Base-by-base conservation (phyloP, 1,140 invertebrate genomes). In the Orussus abietinus region DNA sequence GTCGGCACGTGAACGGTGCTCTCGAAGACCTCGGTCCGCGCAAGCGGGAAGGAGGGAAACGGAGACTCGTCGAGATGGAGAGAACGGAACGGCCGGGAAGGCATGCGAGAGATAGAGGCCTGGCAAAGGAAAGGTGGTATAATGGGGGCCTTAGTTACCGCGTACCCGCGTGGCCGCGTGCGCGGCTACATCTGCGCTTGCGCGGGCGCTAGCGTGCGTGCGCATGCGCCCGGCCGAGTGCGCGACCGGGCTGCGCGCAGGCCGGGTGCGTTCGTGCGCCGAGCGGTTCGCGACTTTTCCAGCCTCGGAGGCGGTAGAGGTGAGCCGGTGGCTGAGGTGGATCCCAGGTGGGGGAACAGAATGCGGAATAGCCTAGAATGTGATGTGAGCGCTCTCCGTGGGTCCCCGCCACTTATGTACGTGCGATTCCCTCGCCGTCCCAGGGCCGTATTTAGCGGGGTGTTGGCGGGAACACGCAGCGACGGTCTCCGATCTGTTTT, bases 301-400 rank as follows among this genome's bases (percentile, higher is more conserved):
- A 61, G 59, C 64, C 51, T 57, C 48, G 55, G 46, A 54, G 51
- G 51, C 58, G n/a, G 54, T 57, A 61, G 55, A 67, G 55, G 62
- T 66, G 52, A 64, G 56, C 56, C 57, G 42, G 55, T 66, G 61
- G 54, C 57, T 49, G 53, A 51, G 48, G 45, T 49, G 53, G 49
- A 22, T 32, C 17, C 40, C 34, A 39, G 42, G 69, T 66, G 65
- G 69, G 71, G 58, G 71, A 74, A 74, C 55, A 74, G 71, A 72
- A 74, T 72, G 71, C 69, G 69, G 71, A 74, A 74, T 74, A 74
- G 71, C 68, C 71, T 74, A 72, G 71, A 74, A 74, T 74, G 71
- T 69, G 68, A 74, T 70, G 69, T 64, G 62, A 69, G 60, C 60
- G 53, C 55, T 55, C 53, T 62, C 53, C 58, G 40, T 51, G 53